These are phyloP conservation scores for Eptesicus fuscus DNA, from an alignment of 2,113 vertebrate genomes.

Conservation along the genomic window DNA sequence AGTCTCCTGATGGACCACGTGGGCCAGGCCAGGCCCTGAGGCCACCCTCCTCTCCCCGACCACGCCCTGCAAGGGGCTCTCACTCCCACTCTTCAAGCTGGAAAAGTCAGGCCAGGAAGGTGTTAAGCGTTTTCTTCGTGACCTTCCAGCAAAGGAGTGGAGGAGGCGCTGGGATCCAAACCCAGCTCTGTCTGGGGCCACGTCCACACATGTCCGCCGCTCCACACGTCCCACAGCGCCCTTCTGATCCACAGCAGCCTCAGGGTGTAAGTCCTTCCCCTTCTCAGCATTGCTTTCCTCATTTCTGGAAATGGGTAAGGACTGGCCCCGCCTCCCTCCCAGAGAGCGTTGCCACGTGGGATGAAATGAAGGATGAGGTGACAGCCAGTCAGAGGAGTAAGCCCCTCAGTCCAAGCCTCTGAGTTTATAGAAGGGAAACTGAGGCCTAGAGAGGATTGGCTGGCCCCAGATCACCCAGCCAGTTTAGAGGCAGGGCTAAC, in stretches of 20 bases:
- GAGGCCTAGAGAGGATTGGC: neutral
- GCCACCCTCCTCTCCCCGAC: neutral
- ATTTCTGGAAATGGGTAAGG: neutral
- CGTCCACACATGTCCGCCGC: neutral
- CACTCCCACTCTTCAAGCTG: neutral
- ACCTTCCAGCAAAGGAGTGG: neutral
- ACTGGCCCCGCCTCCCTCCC: neutral
- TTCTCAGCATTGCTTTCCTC: neutral
- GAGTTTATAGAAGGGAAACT: neutral
- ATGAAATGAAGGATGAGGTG: neutral
- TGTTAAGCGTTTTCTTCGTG: neutral
- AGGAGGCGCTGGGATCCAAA: neutral
- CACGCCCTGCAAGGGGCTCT: neutral
- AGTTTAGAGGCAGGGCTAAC: neutral
- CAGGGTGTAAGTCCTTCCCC: neutral
- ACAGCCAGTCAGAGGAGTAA: neutral
- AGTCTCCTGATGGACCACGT: neutral
- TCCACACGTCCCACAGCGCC: neutral
- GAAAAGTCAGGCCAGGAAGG: neutral
- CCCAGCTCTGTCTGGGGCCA: neutral
- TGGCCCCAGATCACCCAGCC: neutral
- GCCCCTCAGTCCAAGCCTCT: neutral
- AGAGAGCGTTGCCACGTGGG: neutral
- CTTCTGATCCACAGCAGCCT: neutral
- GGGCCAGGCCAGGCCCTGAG: neutral